A percentile compares a stretch with the other conserved stretches of the same genome.
Evolutionary conservation across 2,888 invertebrate genomes (phyloP).

Genomic region (Philhelius pedissequus): DNA sequence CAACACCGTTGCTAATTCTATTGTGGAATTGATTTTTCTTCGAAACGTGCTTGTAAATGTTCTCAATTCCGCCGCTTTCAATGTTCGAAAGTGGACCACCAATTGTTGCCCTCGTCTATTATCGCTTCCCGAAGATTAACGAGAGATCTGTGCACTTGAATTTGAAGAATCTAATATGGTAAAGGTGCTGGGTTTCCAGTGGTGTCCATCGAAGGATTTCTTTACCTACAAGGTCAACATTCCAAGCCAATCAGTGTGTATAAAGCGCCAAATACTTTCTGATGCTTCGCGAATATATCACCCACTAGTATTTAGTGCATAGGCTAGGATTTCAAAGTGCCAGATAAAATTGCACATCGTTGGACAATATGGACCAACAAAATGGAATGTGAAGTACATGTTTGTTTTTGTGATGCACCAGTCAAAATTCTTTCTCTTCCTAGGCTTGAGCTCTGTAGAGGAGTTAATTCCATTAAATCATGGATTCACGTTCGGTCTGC

Average conservation of each 20-base stretch:
- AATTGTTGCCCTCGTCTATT: background rate
- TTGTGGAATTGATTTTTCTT: slow-evolving; percentile 11
- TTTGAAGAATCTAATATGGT: background rate
- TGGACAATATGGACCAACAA: slow-evolving; percentile 14
- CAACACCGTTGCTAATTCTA: slow-evolving; percentile 36
- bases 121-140: background rate
- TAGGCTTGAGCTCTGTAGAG: background rate
- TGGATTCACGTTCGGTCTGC: background rate
- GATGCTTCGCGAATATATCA: background rate
- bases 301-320: background rate
- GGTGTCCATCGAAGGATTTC: background rate
- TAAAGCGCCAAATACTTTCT: background rate
- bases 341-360: background rate
- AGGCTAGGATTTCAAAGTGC: background rate
- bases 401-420: slow-evolving; percentile 31
- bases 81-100: background rate
- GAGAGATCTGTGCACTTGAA: background rate
- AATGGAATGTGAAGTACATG: background rate
- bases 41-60: background rate
- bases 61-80: background rate
- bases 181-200: background rate
- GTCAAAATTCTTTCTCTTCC: background rate
- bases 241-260: background rate
- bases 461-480: background rate
- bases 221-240: background rate